These are phyloP conservation scores for Cavia aperea DNA, from an alignment of 2,113 vertebrate genomes.

Conservation along the genomic window DNA sequence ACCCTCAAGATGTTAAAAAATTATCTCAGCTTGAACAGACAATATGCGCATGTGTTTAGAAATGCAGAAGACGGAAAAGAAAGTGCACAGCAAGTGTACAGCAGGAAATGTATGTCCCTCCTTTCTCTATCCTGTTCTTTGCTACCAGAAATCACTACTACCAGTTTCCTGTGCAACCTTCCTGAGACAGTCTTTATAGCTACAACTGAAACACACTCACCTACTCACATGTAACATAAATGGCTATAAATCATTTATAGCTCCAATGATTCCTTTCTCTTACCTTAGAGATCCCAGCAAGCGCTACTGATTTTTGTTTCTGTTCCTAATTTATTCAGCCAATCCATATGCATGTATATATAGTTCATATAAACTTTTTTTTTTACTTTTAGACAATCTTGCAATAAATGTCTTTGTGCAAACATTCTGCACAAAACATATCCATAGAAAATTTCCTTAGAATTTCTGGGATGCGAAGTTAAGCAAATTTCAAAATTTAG, in stretches of 20 bases:
- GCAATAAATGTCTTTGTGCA: background rate
- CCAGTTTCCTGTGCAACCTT: background rate
- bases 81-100: background rate
- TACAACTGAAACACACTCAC: background rate
- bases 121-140: background rate
- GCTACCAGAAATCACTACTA: background rate
- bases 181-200: background rate
- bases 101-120: background rate
- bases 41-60: background rate
- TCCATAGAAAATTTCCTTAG: background rate
- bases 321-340: slow-evolving; percentile 26
- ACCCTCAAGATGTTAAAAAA: background rate
- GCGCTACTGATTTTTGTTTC: slow-evolving; percentile 27
- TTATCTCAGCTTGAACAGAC: slow-evolving; percentile 19
- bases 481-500: slow-evolving; percentile 15
- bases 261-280: background rate
- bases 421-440: background rate
- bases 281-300: background rate
- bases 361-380: background rate
- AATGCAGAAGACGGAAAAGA: background rate
- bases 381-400: background rate
- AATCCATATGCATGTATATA: background rate
- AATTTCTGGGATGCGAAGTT: background rate
- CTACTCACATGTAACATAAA: background rate
- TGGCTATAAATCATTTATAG: background rate